These are phyloP conservation scores for Phrynocephalus vlangalii DNA, from an alignment of 2,797 vertebrate genomes.

Conservation along the genomic window DNA sequence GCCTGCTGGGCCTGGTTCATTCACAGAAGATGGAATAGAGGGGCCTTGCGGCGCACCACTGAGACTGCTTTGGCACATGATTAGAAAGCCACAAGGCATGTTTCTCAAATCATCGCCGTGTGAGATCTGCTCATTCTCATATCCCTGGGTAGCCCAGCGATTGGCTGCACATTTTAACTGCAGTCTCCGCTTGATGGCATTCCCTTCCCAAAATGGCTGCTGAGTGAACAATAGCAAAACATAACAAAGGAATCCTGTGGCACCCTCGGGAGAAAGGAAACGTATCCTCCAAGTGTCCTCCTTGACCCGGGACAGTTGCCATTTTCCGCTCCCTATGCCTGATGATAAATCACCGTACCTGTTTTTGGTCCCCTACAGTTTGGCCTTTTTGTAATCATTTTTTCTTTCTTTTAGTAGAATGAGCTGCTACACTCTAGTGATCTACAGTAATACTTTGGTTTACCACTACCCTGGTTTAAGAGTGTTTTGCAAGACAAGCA, in stretches of 20 bases:
- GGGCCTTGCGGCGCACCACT: conserved; percentile 83
- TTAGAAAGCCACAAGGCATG: conserved; percentile 89
- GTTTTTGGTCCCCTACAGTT: no score
- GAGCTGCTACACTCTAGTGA: no score
- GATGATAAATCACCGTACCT: neutral
- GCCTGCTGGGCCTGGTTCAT: conserved; percentile 83
- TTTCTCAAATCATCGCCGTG: conserved; percentile 84
- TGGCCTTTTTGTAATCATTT: neutral
- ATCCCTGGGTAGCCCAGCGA: conserved; percentile 82
- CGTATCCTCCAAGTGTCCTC: neutral
- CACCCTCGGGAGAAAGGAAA: neutral
- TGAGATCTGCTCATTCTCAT: conserved; percentile 88
- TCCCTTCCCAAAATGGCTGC: conserved; percentile 60
- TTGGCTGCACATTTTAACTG: conserved; percentile 80
- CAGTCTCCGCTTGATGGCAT: conserved; percentile 69
- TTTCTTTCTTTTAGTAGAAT: no score
- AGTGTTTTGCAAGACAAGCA: no score
- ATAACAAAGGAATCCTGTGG: conserved; percentile 15
- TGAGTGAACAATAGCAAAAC: neutral
- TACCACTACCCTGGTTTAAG: no score
- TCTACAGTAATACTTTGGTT: no score
- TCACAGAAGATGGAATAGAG: conserved; percentile 86
- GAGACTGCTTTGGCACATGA: conserved; percentile 90
- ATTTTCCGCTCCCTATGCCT: neutral
- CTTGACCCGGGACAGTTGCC: neutral